Base-by-base conservation (phyloP, 1,140 invertebrate species). In the Nebria ingens region DNA sequence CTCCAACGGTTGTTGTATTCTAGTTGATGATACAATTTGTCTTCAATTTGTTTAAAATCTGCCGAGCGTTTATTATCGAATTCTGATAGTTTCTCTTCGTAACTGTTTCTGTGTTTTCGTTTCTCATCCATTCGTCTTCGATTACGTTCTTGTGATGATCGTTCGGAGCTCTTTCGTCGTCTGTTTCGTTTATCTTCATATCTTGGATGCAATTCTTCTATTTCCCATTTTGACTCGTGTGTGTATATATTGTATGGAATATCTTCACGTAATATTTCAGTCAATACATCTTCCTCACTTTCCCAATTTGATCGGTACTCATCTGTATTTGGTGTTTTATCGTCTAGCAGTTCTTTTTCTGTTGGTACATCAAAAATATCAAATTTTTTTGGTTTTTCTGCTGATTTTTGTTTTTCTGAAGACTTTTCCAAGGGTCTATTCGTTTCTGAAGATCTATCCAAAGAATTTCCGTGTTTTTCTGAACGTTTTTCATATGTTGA, bases 251-350 rank as follows among this genome's bases (percentile, higher is more conserved):
- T 29, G 25, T n/a, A 22, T 51, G 6, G 9, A 29, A 6, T 29
- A 6, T 29, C 25, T 11, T 4, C 9, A 4, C 40, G 40, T 4
- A 45, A 12, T 9, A 45, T 45, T 34, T 34, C 25, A 45, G 6
- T 21, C 21, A 51, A 51, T 4, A 51, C 51, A 34, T 62, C 61
- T 21, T 61, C 56, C n/a, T 65, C 64, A 45, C 61, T 63, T 54
- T 66, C 66, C 66, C 66, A 68, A 22, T 65, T 62, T 2, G 63
- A 62, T 29, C 62, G 61, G 51, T 66, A 68, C 38, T 68, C 66
- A 12, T 69, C 61, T 6, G 65, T 68, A 45, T 68, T 62, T 1
- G 67, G 67, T 1, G 62, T 63, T 52, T 54, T 25, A 19, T 53
- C 38, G 2, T n/a, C 15, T 23, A 13, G 19, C 56, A 52, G 19